Percentiles rank a stretch among this genome's conserved stretches.
Evolutionary conservation across 2,797 vertebrate species (phyloP).

Genomic region (Hylomyscus alleni): DNA sequence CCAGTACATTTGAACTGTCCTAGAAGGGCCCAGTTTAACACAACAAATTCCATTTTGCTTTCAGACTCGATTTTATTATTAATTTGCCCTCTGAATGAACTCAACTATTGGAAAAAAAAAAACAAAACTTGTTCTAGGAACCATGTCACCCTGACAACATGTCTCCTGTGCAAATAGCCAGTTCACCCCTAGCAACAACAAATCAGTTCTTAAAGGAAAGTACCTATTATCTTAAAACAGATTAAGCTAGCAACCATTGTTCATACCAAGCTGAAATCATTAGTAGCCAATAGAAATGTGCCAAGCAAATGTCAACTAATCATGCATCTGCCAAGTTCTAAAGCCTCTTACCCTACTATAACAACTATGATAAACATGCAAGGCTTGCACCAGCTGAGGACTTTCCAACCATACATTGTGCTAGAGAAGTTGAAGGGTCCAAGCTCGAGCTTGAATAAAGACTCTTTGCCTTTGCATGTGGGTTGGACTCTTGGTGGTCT

Average conservation of each 20-base stretch:
- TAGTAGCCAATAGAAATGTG: not conserved
- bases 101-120: not conserved
- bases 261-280: not conserved
- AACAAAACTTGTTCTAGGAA: not conserved
- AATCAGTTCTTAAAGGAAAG: not conserved
- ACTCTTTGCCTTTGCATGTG: not conserved
- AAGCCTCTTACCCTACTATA: not conserved
- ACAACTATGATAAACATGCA: not conserved
- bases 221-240: not conserved
- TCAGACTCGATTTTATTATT: not conserved
- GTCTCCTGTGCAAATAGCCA: not conserved
- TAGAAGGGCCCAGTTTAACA: not conserved
- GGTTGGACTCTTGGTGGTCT: not conserved
- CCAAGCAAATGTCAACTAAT: not conserved
- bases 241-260: not conserved
- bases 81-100: not conserved
- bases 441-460: not conserved
- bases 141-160: not conserved
- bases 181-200: not conserved
- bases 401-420: not conserved
- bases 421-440: not conserved
- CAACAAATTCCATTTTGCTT: not conserved
- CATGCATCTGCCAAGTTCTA: not conserved
- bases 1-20: not conserved
- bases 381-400: not conserved